Evolutionary conservation across 1,140 invertebrate species (phyloP).

Genomic region (Ylistrum balloti): DNA sequence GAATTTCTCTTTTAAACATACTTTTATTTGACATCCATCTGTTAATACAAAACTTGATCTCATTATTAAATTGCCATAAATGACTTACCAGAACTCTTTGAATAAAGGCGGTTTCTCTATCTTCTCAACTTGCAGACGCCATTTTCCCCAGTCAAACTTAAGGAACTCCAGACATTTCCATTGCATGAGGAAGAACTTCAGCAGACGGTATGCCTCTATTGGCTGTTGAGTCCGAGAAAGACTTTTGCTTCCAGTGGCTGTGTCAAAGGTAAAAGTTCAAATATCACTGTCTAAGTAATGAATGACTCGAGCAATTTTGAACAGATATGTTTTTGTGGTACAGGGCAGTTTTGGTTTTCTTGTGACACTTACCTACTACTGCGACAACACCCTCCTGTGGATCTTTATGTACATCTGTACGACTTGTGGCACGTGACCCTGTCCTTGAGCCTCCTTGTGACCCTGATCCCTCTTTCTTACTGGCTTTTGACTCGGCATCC

Average conservation of each 20-base stretch:
- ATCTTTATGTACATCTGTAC: slow-evolving; percentile 53
- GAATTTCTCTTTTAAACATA: no score
- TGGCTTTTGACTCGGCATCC: slow-evolving; percentile 57
- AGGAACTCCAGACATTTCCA: slow-evolving; percentile 81
- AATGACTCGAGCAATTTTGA: not conserved
- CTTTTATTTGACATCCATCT: no score
- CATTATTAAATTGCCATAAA: no score
- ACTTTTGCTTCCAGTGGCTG: slow-evolving; percentile 48
- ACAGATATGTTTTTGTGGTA: not conserved
- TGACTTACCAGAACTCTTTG: slow-evolving; percentile 76
- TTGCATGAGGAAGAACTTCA: slow-evolving; percentile 80
- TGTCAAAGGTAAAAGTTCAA: not conserved
- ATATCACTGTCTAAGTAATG: not conserved
- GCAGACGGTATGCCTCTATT: slow-evolving; percentile 77
- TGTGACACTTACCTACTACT: not conserved
- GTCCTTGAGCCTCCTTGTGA: slow-evolving; percentile 46
- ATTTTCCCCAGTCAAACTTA: slow-evolving; percentile 79
- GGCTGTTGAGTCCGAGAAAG: slow-evolving; percentile 77
- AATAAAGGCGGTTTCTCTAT: slow-evolving; percentile 74
- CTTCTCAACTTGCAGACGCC: slow-evolving; percentile 74
- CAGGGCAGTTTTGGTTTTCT: not conserved
- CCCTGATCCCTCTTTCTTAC: slow-evolving; percentile 52
- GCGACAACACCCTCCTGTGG: not conserved
- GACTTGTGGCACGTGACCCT: slow-evolving; percentile 51
- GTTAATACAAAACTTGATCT: no score